These are phyloP conservation scores for Aphaenogaster rudis DNA, from an alignment of 1,140 invertebrate genomes.

Conservation along the genomic window DNA sequence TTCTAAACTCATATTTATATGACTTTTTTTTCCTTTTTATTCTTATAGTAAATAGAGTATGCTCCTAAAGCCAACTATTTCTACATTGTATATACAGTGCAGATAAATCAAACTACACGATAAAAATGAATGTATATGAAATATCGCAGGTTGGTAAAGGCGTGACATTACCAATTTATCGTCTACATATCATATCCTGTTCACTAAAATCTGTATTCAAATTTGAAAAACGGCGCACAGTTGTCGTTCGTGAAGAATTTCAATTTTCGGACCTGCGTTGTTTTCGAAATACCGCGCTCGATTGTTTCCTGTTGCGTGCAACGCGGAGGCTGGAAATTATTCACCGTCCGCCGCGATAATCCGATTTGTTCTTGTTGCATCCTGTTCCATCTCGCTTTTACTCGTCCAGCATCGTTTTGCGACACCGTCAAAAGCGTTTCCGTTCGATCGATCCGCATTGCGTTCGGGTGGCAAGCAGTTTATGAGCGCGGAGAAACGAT, in stretches of 20 bases:
- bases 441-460: constrained; percentile 32
- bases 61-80: too few relatives aligned
- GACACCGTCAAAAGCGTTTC: constrained; percentile 22
- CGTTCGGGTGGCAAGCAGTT: constrained; percentile 5
- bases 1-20: too few relatives aligned
- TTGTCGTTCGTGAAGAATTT: neutral
- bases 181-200: neutral
- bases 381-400: constrained; percentile 16
- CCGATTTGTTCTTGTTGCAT: constrained; percentile 45
- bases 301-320: neutral
- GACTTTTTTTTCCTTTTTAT: too few relatives aligned
- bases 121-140: neutral
- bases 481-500: constrained; percentile 32
- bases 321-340: constrained; percentile 34
- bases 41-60: too few relatives aligned
- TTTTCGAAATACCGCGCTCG: constrained; percentile 7
- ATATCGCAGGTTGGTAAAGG: neutral
- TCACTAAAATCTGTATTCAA: neutral
- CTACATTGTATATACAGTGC: neutral
- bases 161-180: neutral
- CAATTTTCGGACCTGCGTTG: neutral
- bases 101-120: neutral
- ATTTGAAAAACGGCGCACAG: neutral
- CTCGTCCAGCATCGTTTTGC: neutral
- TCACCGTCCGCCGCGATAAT: constrained; percentile 33